phyloP scores from a whole-genome alignment of 2,888 invertebrate genomes.

The Caenorhabditis imperialis region DNA sequence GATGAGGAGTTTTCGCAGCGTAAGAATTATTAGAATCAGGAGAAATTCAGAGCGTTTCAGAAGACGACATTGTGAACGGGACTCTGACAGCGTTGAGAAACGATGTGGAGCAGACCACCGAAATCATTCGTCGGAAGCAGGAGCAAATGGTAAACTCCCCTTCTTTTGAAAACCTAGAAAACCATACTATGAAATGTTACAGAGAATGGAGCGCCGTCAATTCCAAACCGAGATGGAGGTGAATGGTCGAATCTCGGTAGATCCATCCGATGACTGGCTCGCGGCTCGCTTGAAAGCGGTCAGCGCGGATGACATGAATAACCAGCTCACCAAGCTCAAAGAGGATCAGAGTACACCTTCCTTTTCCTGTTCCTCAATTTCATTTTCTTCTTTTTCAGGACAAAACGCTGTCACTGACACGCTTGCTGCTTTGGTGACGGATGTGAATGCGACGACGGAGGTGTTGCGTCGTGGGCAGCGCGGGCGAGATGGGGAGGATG shows the following conservation, averaged over 20 bases:
- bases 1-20: slow-evolving; percentile 63
- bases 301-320: slow-evolving; percentile 74
- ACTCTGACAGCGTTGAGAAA: slow-evolving; percentile 72
- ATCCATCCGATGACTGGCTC: slow-evolving; percentile 75
- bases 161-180: too few relatives aligned
- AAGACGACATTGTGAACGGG: slow-evolving; percentile 72
- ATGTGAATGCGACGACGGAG: slow-evolving; percentile 78
- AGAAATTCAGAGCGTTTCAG: slow-evolving; percentile 44
- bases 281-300: slow-evolving; percentile 72
- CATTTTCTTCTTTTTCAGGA: slow-evolving; percentile 60
- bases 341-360: slow-evolving; percentile 66
- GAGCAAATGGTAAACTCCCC: slow-evolving; percentile 72
- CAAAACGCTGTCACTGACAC: slow-evolving; percentile 76
- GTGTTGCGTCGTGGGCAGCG: slow-evolving; percentile 66
- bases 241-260: slow-evolving; percentile 72
- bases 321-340: slow-evolving; percentile 71
- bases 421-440: slow-evolving; percentile 77
- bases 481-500: slow-evolving; percentile 58
- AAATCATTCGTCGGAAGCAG: slow-evolving; percentile 72
- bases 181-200: slow-evolving; percentile 25
- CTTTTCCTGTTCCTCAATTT: background rate
- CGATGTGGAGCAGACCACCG: slow-evolving; percentile 76
- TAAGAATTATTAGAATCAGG: slow-evolving; percentile 6
- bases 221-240: slow-evolving; percentile 77
- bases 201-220: slow-evolving; percentile 70